Conservation (phyloP, 1,140 invertebrate species). For the Orchestia grillus region DNA sequence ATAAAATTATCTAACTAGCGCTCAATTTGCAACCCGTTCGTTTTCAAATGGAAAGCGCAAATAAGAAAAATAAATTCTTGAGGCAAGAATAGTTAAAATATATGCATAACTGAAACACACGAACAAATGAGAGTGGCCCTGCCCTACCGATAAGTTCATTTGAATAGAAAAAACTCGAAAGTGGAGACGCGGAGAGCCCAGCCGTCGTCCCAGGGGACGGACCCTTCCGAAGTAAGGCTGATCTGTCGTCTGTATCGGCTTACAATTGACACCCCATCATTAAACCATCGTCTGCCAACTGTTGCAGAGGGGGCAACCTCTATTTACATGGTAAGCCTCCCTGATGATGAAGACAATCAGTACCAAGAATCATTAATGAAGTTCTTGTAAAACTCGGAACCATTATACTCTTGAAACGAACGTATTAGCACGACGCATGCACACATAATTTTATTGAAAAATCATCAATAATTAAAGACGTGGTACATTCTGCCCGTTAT, state of each 20-base stretch:
- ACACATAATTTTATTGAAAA: no score
- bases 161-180: neutral
- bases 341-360: neutral
- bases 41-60: neutral
- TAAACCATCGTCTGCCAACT: conserved; percentile 17
- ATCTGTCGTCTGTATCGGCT: neutral
- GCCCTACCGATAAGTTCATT: neutral
- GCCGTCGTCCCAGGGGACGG: no score
- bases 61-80: neutral
- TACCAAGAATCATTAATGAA: neutral
- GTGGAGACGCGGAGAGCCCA: neutral
- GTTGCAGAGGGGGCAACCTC: neutral
- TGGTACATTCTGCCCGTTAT: neutral
- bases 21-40: neutral
- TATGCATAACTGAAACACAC: neutral
- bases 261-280: neutral
- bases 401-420: neutral
- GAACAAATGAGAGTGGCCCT: neutral
- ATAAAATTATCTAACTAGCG: no score
- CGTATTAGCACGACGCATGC: neutral
- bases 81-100: neutral
- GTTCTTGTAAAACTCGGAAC: neutral
- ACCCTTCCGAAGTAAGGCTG: neutral
- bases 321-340: neutral
- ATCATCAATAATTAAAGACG: no score